A percentile compares a stretch with the other conserved stretches of the same genome.
Evolutionary conservation across 1,140 invertebrate species (phyloP).

Genomic region (Papilio glaucus): DNA sequence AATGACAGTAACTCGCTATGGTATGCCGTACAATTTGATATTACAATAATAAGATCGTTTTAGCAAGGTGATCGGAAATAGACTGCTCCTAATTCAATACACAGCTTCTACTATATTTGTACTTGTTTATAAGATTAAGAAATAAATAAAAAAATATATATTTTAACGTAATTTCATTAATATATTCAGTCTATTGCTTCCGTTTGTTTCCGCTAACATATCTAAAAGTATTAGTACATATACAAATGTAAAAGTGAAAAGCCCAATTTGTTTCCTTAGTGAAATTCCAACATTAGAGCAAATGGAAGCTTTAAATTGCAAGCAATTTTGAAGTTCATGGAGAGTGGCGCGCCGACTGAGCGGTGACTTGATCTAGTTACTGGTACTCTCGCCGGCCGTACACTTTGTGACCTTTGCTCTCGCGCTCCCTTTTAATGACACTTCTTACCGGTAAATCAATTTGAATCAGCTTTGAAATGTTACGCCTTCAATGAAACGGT

Average conservation of each 20-base stretch:
- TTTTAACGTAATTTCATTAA: too few species aligned
- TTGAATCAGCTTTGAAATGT: conserved; percentile 28
- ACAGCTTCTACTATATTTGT: too few species aligned
- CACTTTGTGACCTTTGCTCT: conserved; percentile 15
- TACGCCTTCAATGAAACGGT: conserved; percentile 18
- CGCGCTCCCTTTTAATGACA: conserved; percentile 8
- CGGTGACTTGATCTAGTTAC: conserved; percentile 11
- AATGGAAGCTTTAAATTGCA: conserved; percentile 1
- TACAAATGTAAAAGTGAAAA: background rate
- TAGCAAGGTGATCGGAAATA: too few species aligned
- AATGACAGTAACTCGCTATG: too few species aligned
- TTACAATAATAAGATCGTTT: too few species aligned
- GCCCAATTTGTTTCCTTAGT: background rate
- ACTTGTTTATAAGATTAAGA: too few species aligned
- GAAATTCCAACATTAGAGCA: background rate
- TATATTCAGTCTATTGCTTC: too few species aligned
- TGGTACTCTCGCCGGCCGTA: background rate
- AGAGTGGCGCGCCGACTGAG: background rate
- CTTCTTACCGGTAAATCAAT: conserved; percentile 23
- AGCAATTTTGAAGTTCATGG: conserved; percentile 8
- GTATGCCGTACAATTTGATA: too few species aligned
- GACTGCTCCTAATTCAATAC: too few species aligned
- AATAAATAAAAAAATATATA: too few species aligned
- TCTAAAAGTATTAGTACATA: background rate
- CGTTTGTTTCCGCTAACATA: too few species aligned